Base-by-base conservation (phyloP, 2,888 invertebrate species). In the Liodrosophila aerea region DNA sequence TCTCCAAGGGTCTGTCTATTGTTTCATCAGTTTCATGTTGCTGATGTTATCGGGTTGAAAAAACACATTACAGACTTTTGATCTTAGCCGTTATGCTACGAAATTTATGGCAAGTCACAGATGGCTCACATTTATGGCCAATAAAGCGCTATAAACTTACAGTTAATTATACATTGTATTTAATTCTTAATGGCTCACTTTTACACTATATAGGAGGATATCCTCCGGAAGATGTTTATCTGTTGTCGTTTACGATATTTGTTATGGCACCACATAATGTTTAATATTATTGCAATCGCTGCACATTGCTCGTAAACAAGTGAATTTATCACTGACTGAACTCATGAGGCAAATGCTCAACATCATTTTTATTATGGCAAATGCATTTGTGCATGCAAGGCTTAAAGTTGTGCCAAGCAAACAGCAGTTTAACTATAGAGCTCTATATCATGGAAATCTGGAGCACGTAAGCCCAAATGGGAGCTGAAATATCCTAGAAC, bases 51-150 rank as follows among this genome's bases (percentile, higher is more conserved):
- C 36, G 45, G 58, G 73, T 58, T 56, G 36, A 67, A 61, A 46
- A 68, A 72, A 57, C 73, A 69, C 58, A 66, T 80, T 57, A 54
- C 4, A 22, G 44, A 33, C n/a, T 59, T 78, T 78, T 78, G 82
- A 84, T 78, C 71, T 76, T 54, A 54, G 1, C 22, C 37, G 36
- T 4, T 18, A 31, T 54, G 40, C n/a, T n/a, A n/a, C n/a, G n/a
- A n/a, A 47, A 59, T 52, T 39, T 46, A 52, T 59, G 27, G 52
- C 37, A 47, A 39, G 11, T 30, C 30, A 13, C 8, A 22, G 40
- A 16, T 12, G 27, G 8, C 9, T 36, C 4, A 13, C 13, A 2
- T 7, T 40, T 8, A 40, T 39, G 7, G 18, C 2, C 40, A n/a
- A 27, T 40, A 40, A 40, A 40, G 41, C 50, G 51, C 51, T 46